Evolutionary conservation across 2,113 vertebrate genomes (phyloP), one percentile per base, ranked within the genome.

Genomic region (Castor canadensis): DNA sequence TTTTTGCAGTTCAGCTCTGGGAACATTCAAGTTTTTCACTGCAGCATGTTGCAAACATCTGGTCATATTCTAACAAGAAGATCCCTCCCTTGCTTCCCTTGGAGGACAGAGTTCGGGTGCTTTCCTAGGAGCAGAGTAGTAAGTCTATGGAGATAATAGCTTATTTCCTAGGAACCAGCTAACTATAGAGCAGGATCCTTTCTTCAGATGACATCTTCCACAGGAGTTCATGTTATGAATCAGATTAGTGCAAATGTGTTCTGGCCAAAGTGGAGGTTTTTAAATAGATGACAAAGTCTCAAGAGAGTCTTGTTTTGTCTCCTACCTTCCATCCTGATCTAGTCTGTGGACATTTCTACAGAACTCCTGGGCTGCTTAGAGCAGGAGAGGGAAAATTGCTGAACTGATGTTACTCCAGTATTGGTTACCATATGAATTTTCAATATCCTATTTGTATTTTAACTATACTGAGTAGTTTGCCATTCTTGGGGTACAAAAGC

Each of bases 11-110:
- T 81, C 22, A 54, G 80, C n/a, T 77, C 71, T 66, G 72, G 84
- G 58, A 89, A 80, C 9, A 17, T 19, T 80, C 62, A 64, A 66
- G 58, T 79, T 60, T n/a, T 69, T 60, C 43, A 71, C 19, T 30
- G 60, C 22, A 38, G 94, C 84, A 9, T 35, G 47, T 45, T 84
- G 87, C 45, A 90, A 96, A 90, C 87, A 93, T 66, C 75, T 86
- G 83, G 54, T 35, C 47, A 54, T 16, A 1, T 80, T 71, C 58
- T 76, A 54, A 80, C 64, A 62, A 13, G 71, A 58, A 77, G 75
- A 82, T 4, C 11, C 24, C 4, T 30, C 35, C 26, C 19, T 60
- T 52, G 49, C 64, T 89, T 58, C 86, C 58, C 87, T 91, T 30
- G 58, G 19, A 95, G 79, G 54, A 60, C 62, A 47, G 76, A 91